phyloP scores from a whole-genome alignment of 2,113 vertebrate species.

The Sander lucioperca region DNA sequence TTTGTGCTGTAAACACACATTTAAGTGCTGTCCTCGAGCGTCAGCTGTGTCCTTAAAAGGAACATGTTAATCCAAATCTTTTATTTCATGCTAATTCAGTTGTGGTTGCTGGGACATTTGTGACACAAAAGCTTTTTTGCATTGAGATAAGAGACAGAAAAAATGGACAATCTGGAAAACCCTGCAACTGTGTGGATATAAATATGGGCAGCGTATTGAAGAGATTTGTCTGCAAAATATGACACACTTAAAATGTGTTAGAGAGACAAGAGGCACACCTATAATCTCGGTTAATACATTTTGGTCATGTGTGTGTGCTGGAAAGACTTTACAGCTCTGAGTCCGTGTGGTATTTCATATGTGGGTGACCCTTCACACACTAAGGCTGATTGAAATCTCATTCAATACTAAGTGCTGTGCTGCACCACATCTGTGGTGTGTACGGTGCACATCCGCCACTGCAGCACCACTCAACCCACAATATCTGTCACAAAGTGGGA shows the following conservation, averaged over 20 bases:
- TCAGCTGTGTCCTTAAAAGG: not conserved
- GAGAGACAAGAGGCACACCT: not conserved
- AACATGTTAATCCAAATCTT: not conserved
- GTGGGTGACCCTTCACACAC: not conserved
- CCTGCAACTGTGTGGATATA: not conserved
- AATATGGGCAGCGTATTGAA: not conserved
- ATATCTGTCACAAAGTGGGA: no score
- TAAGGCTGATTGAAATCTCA: not conserved
- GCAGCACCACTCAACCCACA: no score
- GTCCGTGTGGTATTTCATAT: slow-evolving; percentile 11
- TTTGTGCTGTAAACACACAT: not conserved
- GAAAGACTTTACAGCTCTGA: slow-evolving; percentile 10
- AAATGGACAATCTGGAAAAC: no score
- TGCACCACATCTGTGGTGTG: no score
- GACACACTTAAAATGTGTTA: not conserved
- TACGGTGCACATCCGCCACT: no score
- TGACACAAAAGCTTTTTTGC: not conserved
- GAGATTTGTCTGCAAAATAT: not conserved
- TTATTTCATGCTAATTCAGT: not conserved
- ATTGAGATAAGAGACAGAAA: not conserved
- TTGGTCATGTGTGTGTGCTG: not conserved
- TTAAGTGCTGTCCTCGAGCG: not conserved
- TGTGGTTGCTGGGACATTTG: no score
- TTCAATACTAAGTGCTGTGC: no score
- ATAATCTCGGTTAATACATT: not conserved